Evolutionary conservation across 2,888 invertebrate genomes (phyloP).

Genomic region (Scrobipalpa atriplicella): DNA sequence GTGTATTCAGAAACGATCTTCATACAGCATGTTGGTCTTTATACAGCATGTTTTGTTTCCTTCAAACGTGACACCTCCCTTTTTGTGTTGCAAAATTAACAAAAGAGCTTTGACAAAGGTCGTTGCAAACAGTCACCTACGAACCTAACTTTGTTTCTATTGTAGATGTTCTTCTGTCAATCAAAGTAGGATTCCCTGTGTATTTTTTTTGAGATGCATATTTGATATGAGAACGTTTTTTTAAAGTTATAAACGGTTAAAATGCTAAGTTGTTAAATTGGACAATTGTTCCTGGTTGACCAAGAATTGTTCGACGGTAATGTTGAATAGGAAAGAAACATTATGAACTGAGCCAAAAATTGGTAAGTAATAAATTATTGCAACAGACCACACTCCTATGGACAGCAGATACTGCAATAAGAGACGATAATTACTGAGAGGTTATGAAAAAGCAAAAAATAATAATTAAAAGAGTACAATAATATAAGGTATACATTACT

Average conservation of each 20-base stretch:
- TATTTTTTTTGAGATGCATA: conserved; percentile 54
- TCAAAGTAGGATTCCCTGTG: conserved; percentile 50
- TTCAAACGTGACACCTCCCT: conserved; percentile 52
- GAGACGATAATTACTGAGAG: too few relatives aligned
- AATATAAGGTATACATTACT: too few relatives aligned
- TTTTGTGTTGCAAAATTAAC: conserved; percentile 43
- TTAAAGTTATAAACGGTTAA: conserved; percentile 22
- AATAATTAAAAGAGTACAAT: too few relatives aligned
- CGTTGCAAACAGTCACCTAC: conserved; percentile 49
- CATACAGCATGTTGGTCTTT: conserved; percentile 27
- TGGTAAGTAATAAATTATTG: too few relatives aligned
- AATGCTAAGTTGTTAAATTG: neutral
- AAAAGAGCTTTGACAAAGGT: conserved; percentile 33
- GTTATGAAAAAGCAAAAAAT: too few relatives aligned
- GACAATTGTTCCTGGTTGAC: neutral
- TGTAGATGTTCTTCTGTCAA: conserved; percentile 51
- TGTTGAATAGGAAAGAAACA: too few relatives aligned
- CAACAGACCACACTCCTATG: too few relatives aligned
- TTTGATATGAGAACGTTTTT: conserved; percentile 47
- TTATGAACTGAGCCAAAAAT: too few relatives aligned
- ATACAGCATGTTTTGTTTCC: conserved; percentile 49
- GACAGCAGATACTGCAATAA: too few relatives aligned
- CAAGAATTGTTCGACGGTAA: neutral
- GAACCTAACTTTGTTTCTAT: conserved; percentile 47
- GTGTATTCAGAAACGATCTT: conserved; percentile 33